These are phyloP conservation scores for Lepus oiostolus DNA, from an alignment of 2,797 vertebrate species.

Conservation along the genomic window DNA sequence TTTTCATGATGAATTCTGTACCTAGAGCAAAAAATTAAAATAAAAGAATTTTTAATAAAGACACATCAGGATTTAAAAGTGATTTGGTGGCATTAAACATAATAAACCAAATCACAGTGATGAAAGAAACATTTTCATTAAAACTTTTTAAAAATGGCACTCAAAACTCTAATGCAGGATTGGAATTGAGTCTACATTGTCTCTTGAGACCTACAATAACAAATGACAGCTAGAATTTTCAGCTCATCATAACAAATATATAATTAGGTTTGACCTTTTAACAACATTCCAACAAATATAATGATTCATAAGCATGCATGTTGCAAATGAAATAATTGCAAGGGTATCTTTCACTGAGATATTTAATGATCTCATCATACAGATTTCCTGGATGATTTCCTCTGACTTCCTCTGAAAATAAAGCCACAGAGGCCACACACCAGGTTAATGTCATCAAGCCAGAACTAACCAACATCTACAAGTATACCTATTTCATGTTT, in stretches of 20 bases:
- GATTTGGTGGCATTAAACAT: constrained; percentile 73
- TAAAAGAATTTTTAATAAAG: constrained; percentile 74
- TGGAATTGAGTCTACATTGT: constrained; percentile 45
- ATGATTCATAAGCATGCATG: constrained; percentile 56
- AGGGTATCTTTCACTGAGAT: constrained; percentile 74
- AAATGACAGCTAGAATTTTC: constrained; percentile 68
- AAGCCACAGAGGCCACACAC: neutral
- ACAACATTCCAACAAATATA: constrained; percentile 69
- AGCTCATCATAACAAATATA: constrained; percentile 68
- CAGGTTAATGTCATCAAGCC: constrained; percentile 51
- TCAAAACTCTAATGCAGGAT: constrained; percentile 61
- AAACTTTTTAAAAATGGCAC: constrained; percentile 56
- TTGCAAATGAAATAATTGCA: constrained; percentile 77
- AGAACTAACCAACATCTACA: neutral
- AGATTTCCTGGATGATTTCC: constrained; percentile 78
- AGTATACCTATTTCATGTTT: neutral
- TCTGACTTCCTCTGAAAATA: constrained; percentile 69
- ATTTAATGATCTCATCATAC: constrained; percentile 78
- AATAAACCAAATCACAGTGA: constrained; percentile 67
- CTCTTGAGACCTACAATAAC: constrained; percentile 72
- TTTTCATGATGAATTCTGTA: constrained; percentile 66
- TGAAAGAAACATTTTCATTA: constrained; percentile 79
- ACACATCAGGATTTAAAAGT: constrained; percentile 66
- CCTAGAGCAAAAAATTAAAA: constrained; percentile 68
- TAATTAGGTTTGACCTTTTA: constrained; percentile 81